A percentile compares a stretch with the other conserved stretches of the same genome.
phyloP scores from a whole-genome alignment of 2,113 vertebrate genomes.

The Elgaria multicarinata region DNA sequence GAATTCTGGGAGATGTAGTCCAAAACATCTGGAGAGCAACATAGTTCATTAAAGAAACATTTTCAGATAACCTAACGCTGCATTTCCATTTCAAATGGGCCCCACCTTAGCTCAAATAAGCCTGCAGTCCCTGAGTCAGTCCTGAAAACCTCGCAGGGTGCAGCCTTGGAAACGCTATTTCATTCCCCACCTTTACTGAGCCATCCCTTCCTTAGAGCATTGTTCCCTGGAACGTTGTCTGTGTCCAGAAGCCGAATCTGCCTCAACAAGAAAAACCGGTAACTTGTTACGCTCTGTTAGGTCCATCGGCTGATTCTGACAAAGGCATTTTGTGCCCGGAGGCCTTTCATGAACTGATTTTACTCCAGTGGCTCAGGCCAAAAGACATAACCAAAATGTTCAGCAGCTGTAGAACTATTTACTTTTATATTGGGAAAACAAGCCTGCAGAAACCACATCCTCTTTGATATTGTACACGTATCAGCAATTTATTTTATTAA shows the following conservation, averaged over 20 bases:
- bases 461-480: neutral
- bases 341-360: fast-evolving
- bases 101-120: neutral
- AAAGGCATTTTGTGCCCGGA: neutral
- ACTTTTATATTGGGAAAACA: neutral
- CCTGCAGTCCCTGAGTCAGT: neutral
- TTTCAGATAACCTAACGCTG: neutral
- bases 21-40: no score
- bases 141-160: neutral
- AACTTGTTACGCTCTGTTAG: neutral
- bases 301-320: neutral
- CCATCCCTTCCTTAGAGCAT: neutral
- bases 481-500: no score
- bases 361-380: neutral
- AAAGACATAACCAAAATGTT: neutral
- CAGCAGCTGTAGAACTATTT: neutral
- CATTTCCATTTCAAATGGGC: neutral
- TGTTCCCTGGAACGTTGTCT: neutral
- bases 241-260: neutral
- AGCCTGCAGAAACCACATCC: neutral
- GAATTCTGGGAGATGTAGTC: no score
- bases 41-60: neutral
- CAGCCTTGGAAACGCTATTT: neutral
- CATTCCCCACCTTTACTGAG: neutral
- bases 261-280: neutral